phyloP scores from a whole-genome alignment of 2,113 vertebrate genomes.

The Mugil cephalus region DNA sequence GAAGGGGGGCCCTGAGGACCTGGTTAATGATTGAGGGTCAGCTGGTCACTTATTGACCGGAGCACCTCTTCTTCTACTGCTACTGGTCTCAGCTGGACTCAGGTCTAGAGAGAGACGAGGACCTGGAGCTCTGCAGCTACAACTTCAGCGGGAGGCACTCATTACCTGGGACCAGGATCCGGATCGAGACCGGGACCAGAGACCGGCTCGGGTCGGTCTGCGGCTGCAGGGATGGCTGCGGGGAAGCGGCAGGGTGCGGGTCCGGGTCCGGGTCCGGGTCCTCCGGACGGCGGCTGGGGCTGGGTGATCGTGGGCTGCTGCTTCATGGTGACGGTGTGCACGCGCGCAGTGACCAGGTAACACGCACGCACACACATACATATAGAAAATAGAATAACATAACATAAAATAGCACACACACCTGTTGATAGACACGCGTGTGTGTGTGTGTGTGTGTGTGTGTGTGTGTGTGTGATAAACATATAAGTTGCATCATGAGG shows the following conservation, averaged over 20 bases:
- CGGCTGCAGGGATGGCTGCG: constrained; percentile 37
- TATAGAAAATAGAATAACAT: background rate
- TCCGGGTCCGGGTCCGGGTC: accelerated
- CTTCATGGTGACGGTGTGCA: constrained; percentile 74
- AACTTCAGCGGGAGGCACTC: too few relatives aligned
- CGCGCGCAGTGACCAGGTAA: constrained; percentile 74
- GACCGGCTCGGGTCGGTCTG: background rate
- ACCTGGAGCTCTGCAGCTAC: too few relatives aligned
- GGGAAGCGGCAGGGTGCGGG: background rate
- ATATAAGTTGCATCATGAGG: background rate
- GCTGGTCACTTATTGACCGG: constrained; percentile 51
- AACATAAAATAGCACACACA: background rate
- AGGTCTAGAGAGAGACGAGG: too few relatives aligned
- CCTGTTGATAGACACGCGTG: background rate
- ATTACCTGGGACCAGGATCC: background rate
- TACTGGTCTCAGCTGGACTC: too few relatives aligned
- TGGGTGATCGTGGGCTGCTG: constrained; percentile 67
- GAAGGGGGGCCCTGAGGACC: background rate
- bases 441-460: background rate
- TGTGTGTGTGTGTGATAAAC: background rate
- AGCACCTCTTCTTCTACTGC: constrained; percentile 3
- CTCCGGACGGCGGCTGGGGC: constrained; percentile 60
- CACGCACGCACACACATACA: constrained; percentile 19
- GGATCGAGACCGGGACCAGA: background rate
- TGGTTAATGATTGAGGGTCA: constrained; percentile 59